A percentile compares a stretch with the other conserved stretches of the same genome.
phyloP scores from a whole-genome alignment of 2,797 vertebrate species.

The Anguilla obscura region DNA sequence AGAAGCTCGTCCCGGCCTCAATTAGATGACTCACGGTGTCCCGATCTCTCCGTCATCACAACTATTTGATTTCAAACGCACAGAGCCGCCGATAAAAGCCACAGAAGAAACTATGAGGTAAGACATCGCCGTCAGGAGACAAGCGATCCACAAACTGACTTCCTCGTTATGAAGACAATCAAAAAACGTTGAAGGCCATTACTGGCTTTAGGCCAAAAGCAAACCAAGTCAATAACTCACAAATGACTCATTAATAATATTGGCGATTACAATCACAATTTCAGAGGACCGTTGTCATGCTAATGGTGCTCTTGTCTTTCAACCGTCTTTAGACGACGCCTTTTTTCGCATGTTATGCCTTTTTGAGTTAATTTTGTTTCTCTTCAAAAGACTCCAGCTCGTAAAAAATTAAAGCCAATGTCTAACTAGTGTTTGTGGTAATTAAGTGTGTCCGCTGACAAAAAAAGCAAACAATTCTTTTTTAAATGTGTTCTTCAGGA shows the following conservation, averaged over 20 bases:
- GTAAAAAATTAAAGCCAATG: not conserved
- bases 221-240: not conserved
- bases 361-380: not conserved
- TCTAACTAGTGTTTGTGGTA: not conserved
- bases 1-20: not conserved
- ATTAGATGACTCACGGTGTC: not conserved
- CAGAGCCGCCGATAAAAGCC: not conserved
- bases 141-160: not conserved
- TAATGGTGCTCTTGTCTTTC: not conserved
- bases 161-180: not conserved
- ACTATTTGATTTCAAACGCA: too few relatives aligned
- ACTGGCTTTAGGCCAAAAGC: not conserved
- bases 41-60: not conserved
- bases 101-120: not conserved
- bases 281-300: not conserved
- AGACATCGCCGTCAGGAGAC: not conserved
- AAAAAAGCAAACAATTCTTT: not conserved
- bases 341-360: not conserved
- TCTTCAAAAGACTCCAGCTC: not conserved
- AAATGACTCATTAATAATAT: not conserved
- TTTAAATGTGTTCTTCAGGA: not conserved
- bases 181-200: not conserved
- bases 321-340: not conserved
- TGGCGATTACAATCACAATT: not conserved
- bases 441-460: not conserved